Conservation (phyloP, 2,888 invertebrate species). For the Hoplodrina ambigua region DNA sequence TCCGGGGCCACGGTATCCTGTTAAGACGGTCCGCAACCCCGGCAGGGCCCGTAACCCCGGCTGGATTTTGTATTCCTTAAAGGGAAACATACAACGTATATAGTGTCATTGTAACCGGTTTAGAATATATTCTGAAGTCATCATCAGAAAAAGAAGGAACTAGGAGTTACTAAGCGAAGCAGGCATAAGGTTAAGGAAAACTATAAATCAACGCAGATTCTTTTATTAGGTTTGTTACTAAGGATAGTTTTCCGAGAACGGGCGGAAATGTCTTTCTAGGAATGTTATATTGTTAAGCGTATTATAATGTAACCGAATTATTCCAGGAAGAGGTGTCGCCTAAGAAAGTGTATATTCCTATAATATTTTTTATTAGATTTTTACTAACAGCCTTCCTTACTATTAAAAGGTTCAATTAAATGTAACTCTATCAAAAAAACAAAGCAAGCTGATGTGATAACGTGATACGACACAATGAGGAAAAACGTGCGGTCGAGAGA, state of each 20-base stretch:
- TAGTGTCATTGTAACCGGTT: not conserved
- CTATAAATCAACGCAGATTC: constrained; percentile 9
- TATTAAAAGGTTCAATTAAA: no score
- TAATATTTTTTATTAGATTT: not conserved
- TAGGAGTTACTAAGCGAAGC: not conserved
- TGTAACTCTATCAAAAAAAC: no score
- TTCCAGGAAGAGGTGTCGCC: constrained; percentile 13
- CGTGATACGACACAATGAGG: no score
- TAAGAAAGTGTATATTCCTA: not conserved
- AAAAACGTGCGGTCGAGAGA: no score
- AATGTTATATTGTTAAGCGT: constrained; percentile 22
- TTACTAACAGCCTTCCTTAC: not conserved
- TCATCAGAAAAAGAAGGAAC: not conserved
- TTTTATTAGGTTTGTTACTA: constrained; percentile 4
- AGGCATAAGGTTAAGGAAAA: not conserved
- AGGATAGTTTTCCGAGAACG: not conserved
- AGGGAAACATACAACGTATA: no score
- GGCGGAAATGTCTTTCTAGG: not conserved
- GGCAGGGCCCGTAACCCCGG: no score
- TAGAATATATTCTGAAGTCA: no score
- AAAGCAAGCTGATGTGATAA: no score
- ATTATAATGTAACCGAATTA: constrained; percentile 14
- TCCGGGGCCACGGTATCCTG: no score
- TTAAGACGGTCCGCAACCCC: no score
- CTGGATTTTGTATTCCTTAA: no score